Evolutionary conservation across 2,113 vertebrate species (phyloP).

Genomic region (Oryzias celebensis): DNA sequence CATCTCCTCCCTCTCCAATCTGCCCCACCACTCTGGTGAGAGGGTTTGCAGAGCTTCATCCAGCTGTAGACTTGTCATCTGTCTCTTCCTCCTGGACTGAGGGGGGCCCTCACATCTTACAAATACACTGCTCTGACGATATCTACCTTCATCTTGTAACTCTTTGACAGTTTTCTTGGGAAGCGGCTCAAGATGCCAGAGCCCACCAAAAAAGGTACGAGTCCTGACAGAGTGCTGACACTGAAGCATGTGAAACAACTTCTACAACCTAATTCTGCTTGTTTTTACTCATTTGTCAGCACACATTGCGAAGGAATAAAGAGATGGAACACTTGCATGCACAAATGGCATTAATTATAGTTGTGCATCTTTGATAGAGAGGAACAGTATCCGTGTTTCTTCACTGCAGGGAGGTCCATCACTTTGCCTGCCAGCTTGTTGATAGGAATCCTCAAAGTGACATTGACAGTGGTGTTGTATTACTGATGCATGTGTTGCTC

Average conservation of each 20-base stretch:
- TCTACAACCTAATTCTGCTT: conserved; percentile 1
- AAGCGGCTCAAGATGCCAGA: conserved; percentile 80
- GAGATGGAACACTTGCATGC: background rate
- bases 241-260: background rate
- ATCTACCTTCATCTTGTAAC: conserved; percentile 48
- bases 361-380: background rate
- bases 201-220: conserved; percentile 81
- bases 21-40: conserved; percentile 60
- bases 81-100: conserved; percentile 51
- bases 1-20: conserved; percentile 55
- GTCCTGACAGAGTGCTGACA: conserved; percentile 8
- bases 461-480: conserved; percentile 68
- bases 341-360: background rate
- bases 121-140: conserved; percentile 34
- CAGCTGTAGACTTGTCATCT: conserved; percentile 9
- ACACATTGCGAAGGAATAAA: background rate
- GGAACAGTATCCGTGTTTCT: conserved; percentile 5
- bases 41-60: conserved; percentile 37
- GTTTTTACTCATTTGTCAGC: background rate
- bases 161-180: conserved; percentile 45
- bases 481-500: conserved; percentile 52
- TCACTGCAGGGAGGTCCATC: conserved; percentile 37
- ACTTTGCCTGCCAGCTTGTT: conserved; percentile 40
- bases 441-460: conserved; percentile 61
- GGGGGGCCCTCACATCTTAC: conserved; percentile 24